Evolutionary conservation across 2,113 vertebrate species (phyloP).

Genomic region (Miniopterus natalensis): DNA sequence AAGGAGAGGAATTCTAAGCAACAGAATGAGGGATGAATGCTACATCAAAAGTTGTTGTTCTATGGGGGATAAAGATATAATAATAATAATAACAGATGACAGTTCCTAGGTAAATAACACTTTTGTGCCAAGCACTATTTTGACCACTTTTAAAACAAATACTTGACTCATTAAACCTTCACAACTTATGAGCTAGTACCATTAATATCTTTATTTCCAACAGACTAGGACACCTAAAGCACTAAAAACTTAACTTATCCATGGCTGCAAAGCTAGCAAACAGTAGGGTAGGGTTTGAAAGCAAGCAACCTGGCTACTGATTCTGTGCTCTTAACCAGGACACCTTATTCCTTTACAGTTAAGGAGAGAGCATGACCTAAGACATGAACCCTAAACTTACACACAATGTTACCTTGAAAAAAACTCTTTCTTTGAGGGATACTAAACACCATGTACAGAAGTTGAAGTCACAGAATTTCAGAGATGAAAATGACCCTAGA

Average conservation of each 20-base stretch:
- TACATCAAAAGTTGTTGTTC: neutral
- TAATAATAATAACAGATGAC: neutral
- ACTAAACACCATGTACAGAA: neutral
- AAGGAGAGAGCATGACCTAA: neutral
- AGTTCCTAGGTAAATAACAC: neutral
- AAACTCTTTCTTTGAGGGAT: neutral
- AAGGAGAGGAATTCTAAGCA: neutral
- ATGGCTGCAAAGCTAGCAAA: neutral
- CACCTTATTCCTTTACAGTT: neutral
- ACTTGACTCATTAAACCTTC: conserved; percentile 8
- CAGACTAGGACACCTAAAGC: neutral
- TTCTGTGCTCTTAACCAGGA: neutral
- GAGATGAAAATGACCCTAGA: conserved; percentile 37
- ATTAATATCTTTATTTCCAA: conserved; percentile 22
- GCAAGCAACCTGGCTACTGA: neutral
- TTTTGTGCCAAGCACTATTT: neutral
- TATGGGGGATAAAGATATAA: neutral
- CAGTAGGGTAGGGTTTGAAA: neutral
- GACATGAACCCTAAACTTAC: neutral
- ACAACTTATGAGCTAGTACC: neutral
- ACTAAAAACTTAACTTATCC: neutral
- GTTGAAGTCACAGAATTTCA: conserved; percentile 19
- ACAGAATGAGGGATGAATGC: neutral
- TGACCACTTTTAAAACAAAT: neutral
- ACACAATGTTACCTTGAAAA: neutral